A percentile compares a stretch with the other conserved stretches of the same genome.
Conservation (phyloP, 1,140 invertebrate genomes). For the Tetraneura akinire region DNA sequence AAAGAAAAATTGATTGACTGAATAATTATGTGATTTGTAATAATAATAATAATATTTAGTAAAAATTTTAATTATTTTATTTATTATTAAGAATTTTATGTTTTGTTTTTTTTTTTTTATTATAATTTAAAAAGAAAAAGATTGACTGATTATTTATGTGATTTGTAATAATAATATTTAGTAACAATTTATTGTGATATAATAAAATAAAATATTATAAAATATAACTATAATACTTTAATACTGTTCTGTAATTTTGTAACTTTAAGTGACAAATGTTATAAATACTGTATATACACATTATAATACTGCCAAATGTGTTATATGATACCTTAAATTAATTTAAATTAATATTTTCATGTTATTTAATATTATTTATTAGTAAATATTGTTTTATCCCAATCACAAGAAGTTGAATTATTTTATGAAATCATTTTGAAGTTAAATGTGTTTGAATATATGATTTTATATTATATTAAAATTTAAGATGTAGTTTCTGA, state of each 20-base stretch:
- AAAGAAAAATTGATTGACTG: too few relatives aligned
- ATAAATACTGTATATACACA: not conserved
- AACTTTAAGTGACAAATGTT: slow-evolving; percentile 7
- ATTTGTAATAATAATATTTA: too few relatives aligned
- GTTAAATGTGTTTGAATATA: not conserved
- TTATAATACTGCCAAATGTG: not conserved
- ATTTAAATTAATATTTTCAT: not conserved
- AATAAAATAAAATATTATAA: too few relatives aligned
- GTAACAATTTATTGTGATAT: not conserved
- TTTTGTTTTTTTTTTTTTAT: slow-evolving; percentile 4
- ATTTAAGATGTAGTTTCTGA: too few relatives aligned
- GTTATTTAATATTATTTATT: too few relatives aligned
- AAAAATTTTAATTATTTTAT: too few relatives aligned
- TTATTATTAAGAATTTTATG: too few relatives aligned
- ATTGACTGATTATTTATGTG: too few relatives aligned
- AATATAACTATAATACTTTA: not conserved
- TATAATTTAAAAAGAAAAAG: too few relatives aligned
- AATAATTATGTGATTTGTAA: too few relatives aligned
- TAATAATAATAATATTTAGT: too few relatives aligned
- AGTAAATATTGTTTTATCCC: not conserved
- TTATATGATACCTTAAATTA: slow-evolving; percentile 6
- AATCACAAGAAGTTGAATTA: not conserved
- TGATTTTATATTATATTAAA: not conserved
- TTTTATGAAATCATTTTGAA: too few relatives aligned
- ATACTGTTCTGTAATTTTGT: not conserved